Percentiles rank a stretch among this genome's conserved stretches.
phyloP scores from a whole-genome alignment of 2,797 vertebrate genomes.

The Pantherophis alleghaniensis region DNA sequence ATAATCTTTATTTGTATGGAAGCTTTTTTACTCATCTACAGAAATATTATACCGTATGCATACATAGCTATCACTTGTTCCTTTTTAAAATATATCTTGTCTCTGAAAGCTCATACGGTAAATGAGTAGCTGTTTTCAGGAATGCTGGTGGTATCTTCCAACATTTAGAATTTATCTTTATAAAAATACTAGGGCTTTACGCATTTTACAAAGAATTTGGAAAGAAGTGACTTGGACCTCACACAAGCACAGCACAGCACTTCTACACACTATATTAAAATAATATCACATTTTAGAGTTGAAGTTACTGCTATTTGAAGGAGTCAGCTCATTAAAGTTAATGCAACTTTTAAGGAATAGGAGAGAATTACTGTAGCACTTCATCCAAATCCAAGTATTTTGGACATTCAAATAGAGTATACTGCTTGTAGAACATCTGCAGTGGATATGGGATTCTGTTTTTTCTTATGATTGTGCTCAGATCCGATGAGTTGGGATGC shows the following conservation, averaged over 20 bases:
- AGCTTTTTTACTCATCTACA: not conserved
- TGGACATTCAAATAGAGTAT: not conserved
- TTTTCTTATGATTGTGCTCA: not conserved
- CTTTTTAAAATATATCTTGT: not conserved
- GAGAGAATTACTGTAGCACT: not conserved
- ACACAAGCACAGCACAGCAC: not conserved
- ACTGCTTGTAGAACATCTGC: not conserved
- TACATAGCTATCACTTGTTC: not conserved
- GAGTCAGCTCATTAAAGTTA: not conserved
- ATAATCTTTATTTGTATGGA: not conserved
- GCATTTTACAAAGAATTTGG: not conserved
- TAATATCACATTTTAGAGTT: not conserved
- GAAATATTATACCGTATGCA: not conserved
- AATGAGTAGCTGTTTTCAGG: not conserved
- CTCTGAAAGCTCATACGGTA: not conserved
- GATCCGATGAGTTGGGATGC: not conserved
- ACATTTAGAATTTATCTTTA: not conserved
- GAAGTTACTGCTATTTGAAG: not conserved
- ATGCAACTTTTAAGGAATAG: not conserved
- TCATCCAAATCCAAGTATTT: not conserved
- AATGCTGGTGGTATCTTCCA: not conserved
- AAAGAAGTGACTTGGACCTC: not conserved
- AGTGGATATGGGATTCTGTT: not conserved
- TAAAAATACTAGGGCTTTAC: not conserved
- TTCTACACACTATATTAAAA: not conserved